phyloP scores from a whole-genome alignment of 2,797 vertebrate species.

The Dendrocincla tyrannina region DNA sequence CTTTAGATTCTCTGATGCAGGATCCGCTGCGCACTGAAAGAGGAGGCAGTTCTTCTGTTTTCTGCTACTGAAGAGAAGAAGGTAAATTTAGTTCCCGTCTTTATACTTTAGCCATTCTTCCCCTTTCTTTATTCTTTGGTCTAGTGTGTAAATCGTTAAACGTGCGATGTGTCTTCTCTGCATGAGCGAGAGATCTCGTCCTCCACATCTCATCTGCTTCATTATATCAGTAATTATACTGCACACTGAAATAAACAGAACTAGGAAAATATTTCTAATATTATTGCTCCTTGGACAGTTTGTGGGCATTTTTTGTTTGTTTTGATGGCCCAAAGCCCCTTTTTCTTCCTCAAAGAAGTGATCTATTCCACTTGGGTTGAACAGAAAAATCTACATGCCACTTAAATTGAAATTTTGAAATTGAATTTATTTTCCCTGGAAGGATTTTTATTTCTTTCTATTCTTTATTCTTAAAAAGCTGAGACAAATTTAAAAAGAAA shows the following conservation, averaged over 20 bases:
- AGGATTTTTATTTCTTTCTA: neutral
- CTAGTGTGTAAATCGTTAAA: neutral
- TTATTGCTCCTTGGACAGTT: neutral
- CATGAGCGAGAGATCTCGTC: neutral
- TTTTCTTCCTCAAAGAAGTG: neutral
- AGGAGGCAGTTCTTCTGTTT: neutral
- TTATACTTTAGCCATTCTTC: no score
- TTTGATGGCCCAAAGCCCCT: neutral
- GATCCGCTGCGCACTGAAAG: neutral
- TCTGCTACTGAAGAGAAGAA: neutral
- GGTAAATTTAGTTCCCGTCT: neutral
- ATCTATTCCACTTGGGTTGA: neutral
- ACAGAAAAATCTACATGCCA: neutral
- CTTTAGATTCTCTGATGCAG: neutral
- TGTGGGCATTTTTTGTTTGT: neutral
- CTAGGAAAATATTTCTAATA: accelerated
- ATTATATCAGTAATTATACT: neutral
- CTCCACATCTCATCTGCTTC: neutral
- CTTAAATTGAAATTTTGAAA: neutral
- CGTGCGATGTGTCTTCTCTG: neutral
- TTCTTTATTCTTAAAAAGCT: neutral
- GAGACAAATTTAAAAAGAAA: slow-evolving; percentile 24
- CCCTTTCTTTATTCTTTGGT: neutral
- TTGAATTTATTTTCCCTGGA: neutral
- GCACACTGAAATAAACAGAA: neutral